A percentile compares a stretch with the other conserved stretches of the same genome.
Evolutionary conservation across 2,113 vertebrate species (phyloP).

Genomic region (Ia io): DNA sequence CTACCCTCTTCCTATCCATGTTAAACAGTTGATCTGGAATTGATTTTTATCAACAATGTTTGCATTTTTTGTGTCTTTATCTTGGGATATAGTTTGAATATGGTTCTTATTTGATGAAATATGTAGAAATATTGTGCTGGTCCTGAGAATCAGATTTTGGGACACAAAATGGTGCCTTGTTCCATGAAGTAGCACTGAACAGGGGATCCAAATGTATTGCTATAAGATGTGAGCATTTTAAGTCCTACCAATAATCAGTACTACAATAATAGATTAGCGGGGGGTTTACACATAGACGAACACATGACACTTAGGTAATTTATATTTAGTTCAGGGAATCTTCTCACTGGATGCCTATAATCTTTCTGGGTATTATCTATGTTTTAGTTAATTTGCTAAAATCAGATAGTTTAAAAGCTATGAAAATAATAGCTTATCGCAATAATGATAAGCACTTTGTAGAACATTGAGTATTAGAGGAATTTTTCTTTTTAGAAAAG

Average conservation of each 20-base stretch:
- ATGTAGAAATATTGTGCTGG: too few species aligned
- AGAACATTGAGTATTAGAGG: not conserved
- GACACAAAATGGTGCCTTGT: not conserved
- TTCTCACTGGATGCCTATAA: not conserved
- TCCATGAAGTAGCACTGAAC: not conserved
- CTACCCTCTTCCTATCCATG: not conserved
- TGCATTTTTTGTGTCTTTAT: not conserved
- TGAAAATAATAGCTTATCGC: not conserved
- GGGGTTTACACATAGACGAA: not conserved
- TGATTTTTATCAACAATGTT: not conserved
- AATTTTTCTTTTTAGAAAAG: not conserved
- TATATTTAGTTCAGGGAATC: not conserved
- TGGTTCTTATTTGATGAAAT: not conserved
- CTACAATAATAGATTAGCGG: not conserved
- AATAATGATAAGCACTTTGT: not conserved
- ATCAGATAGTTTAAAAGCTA: not conserved
- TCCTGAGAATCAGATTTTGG: not conserved
- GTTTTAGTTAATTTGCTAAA: not conserved
- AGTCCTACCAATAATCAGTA: not conserved
- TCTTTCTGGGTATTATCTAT: not conserved
- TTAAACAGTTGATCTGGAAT: not conserved
- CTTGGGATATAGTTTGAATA: not conserved
- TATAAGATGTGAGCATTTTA: not conserved
- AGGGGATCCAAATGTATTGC: not conserved
- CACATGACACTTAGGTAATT: not conserved